phyloP scores from a whole-genome alignment of 2,797 vertebrate genomes.

The Silurus lanzhouensis region DNA sequence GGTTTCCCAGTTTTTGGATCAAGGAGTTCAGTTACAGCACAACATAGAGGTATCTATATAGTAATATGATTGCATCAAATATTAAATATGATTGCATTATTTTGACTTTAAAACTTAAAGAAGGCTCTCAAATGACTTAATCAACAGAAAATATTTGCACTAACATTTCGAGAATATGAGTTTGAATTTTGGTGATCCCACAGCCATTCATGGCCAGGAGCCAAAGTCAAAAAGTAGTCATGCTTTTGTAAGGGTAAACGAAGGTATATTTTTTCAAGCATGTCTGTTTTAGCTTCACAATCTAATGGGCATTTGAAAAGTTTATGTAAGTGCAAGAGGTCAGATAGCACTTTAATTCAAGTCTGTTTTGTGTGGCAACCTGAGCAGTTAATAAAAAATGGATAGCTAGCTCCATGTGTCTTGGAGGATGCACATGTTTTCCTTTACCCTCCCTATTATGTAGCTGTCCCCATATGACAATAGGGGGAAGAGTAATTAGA shows the following conservation, averaged over 20 bases:
- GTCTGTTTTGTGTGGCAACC: too few species aligned
- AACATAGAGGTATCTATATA: slow-evolving; percentile 80
- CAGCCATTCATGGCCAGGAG: not conserved
- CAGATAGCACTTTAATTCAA: not conserved
- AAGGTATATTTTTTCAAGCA: not conserved
- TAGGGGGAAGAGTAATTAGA: not conserved
- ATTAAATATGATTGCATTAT: not conserved
- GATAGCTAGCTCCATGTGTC: not conserved
- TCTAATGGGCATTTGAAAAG: not conserved
- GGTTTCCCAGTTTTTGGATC: slow-evolving; percentile 71
- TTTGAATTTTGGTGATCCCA: not conserved
- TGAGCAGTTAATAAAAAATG: not conserved
- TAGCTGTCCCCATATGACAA: not conserved
- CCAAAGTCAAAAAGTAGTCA: not conserved
- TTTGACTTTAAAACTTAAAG: not conserved
- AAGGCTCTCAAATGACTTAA: not conserved
- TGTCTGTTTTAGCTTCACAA: not conserved
- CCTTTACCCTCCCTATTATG: not conserved
- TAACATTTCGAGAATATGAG: not conserved
- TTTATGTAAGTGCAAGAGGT: not conserved
- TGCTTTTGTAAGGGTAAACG: not conserved
- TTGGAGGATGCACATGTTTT: not conserved
- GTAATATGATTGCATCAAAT: not conserved
- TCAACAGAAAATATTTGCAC: not conserved
- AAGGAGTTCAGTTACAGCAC: slow-evolving; percentile 75